Evolutionary conservation across 2,888 invertebrate genomes (phyloP).

Genomic region (Mesopsocus fuscifrons): DNA sequence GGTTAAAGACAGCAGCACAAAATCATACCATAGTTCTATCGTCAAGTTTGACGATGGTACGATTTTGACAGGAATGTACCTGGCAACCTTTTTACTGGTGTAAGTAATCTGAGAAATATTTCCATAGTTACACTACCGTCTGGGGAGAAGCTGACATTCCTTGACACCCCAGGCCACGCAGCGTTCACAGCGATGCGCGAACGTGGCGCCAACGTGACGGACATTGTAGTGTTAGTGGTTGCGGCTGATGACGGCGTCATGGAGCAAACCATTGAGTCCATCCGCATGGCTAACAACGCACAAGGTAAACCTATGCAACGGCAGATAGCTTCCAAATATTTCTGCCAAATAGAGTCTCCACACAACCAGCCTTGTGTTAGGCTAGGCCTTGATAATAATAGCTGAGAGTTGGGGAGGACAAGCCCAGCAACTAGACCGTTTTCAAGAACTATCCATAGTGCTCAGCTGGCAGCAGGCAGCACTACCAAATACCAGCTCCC

Average conservation of each 20-base stretch:
- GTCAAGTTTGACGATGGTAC: no score
- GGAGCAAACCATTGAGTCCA: constrained; percentile 90
- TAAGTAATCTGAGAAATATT: no score
- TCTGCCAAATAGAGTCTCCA: background rate
- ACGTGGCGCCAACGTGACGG: constrained; percentile 85
- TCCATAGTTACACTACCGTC: constrained; percentile 43
- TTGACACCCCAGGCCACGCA: constrained; percentile 98
- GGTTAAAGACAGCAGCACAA: no score
- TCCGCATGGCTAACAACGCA: constrained; percentile 64
- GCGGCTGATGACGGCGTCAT: constrained; percentile 99
- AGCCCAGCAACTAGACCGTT: no score
- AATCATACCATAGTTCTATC: no score
- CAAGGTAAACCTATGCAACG: constrained; percentile 30
- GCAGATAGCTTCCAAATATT: constrained; percentile 5
- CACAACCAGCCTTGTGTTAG: constrained; percentile 1
- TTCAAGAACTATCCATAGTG: no score
- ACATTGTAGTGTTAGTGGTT: constrained; percentile 86
- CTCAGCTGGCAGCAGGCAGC: no score
- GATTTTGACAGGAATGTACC: no score
- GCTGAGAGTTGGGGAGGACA: no score
- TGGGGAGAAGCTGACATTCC: constrained; percentile 73
- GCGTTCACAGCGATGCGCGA: constrained; percentile 89
- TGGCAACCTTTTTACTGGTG: no score
- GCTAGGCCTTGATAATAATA: no score
- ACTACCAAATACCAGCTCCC: no score